A percentile compares a stretch with the other conserved stretches of the same genome.
phyloP scores from a whole-genome alignment of 2,888 invertebrate genomes.

The Dynastes hyllus region DNA sequence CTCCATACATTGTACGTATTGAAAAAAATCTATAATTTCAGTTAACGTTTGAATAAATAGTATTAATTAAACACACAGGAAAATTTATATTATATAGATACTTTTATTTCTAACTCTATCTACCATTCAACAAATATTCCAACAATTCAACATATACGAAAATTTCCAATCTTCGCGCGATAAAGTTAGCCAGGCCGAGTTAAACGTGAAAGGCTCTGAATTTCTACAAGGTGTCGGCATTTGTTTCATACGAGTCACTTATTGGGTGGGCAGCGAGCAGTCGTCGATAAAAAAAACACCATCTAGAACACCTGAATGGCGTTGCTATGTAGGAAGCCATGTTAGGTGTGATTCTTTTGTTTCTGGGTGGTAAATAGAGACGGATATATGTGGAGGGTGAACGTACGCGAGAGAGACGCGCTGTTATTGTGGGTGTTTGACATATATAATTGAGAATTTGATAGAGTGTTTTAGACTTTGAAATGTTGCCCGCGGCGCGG shows the following conservation, averaged over 20 bases:
- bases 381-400: slow-evolving; percentile 42
- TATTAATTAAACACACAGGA: too few relatives aligned
- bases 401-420: slow-evolving; percentile 51
- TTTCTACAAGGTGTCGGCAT: slow-evolving; percentile 67
- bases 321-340: slow-evolving; percentile 70
- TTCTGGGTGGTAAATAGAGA: slow-evolving; percentile 70
- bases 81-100: too few relatives aligned
- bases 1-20: too few relatives aligned
- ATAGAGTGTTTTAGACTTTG: slow-evolving; percentile 63
- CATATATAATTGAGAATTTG: slow-evolving; percentile 66
- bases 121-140: too few relatives aligned
- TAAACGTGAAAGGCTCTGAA: slow-evolving; percentile 54
- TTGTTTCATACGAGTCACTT: slow-evolving; percentile 68
- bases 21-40: too few relatives aligned
- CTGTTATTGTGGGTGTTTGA: slow-evolving; percentile 60
- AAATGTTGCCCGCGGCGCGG: slow-evolving; percentile 46
- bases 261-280: slow-evolving; percentile 70
- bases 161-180: background rate
- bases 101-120: too few relatives aligned
- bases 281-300: slow-evolving; percentile 66
- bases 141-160: too few relatives aligned
- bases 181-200: slow-evolving; percentile 22
- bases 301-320: slow-evolving; percentile 70
- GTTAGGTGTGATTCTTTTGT: slow-evolving; percentile 69
- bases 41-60: too few relatives aligned